Base-by-base conservation (phyloP, 1,140 invertebrate species). In the Agraylea sexmaculata region DNA sequence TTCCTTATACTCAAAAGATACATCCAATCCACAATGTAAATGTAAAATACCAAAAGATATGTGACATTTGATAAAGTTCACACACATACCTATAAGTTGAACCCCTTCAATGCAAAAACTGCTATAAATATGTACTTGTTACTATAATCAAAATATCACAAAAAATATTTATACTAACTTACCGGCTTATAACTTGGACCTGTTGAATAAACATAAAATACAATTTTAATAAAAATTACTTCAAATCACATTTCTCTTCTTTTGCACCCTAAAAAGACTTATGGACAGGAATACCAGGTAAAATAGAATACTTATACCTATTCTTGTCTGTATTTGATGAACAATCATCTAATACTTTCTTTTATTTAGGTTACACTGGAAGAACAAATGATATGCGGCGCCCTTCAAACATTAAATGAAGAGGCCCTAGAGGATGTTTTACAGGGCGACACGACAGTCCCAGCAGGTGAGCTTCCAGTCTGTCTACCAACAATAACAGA, bases 381-480 rank as follows among this genome's bases (percentile, higher is more conserved):
- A 63, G 87, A 92, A 55, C 86, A 90, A 62, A 88, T 91, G 84
- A 91, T 93, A 49, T 87, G 85, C 57, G 87, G 87, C 41, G 87
- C 87, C 1, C 60, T 93, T 21, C 87, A 91, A 62, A 88, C 87
- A 0, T 68, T 93, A 3, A 92, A 89, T 55, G 87, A 92, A 68
- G 87, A 91, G 62, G 87, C 87, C 0, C 76, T 81, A 58, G 87
- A 92, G 64, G 87, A 92, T 65, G 82, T 85, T 15, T 57, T 84
- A 37, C 66, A 64, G 47, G 68, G 68, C 46, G 70, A 71, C 46
- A 47, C 54, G 17, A 64, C 64, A 19, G 59, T 58, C 47, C 59
- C 59, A 32, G 55, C 64, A 59, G 66, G 66, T 59, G 59, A 61
- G 57, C 35, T 52, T 43, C 45, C 59, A 8, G 10, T 16, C 20